Evolutionary conservation across 2,113 vertebrate species (phyloP).

Genomic region (Erythrocercus mccallii): DNA sequence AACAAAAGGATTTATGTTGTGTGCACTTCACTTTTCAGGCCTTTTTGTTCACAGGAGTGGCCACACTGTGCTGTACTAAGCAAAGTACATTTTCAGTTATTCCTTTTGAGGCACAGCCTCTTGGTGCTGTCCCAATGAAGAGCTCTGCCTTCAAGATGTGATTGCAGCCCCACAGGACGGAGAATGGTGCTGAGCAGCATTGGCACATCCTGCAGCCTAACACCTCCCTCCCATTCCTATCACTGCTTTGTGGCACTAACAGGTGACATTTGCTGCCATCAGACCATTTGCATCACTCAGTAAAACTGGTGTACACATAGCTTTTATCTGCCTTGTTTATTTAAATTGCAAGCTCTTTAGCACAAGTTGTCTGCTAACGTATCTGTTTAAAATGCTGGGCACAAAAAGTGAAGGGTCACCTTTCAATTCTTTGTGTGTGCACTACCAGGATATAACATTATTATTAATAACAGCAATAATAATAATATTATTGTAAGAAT

Average conservation of each 20-base stretch:
- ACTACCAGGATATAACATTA: neutral
- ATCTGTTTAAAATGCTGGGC: neutral
- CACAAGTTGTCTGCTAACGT: neutral
- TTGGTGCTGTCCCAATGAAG: neutral
- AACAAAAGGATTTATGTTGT: neutral
- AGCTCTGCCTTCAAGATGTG: neutral
- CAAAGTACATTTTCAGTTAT: neutral
- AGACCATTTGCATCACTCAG: neutral
- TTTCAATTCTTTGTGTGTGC: neutral
- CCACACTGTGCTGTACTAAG: neutral
- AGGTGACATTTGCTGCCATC: rapidly evolving
- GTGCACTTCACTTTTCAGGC: neutral
- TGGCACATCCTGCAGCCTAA: rapidly evolving
- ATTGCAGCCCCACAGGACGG: neutral
- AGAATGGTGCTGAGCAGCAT: neutral
- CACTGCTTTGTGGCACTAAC: rapidly evolving
- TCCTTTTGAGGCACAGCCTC: neutral
- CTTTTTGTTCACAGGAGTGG: neutral
- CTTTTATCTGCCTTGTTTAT: neutral
- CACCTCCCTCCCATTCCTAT: neutral
- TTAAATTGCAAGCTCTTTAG: neutral
- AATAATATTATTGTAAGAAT: neutral
- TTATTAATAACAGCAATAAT: neutral
- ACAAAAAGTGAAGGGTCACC: neutral
- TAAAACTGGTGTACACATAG: neutral